Evolutionary conservation across 1,140 invertebrate genomes (phyloP).

Genomic region (Alviniconcha marisindica): DNA sequence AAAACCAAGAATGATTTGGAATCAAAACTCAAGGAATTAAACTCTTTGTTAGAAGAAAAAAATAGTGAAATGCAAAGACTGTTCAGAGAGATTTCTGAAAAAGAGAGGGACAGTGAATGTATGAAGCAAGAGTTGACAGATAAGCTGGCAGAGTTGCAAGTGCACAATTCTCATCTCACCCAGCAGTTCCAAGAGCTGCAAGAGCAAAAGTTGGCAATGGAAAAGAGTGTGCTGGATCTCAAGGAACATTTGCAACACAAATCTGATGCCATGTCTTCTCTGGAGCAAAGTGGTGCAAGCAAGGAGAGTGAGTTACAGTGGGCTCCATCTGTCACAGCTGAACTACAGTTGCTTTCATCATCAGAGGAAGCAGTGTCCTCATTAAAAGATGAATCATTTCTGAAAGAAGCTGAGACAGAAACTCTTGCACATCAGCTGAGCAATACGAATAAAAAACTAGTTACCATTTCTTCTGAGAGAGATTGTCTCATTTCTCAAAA

Average conservation of each 20-base stretch:
- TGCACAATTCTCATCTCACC: constrained; percentile 16
- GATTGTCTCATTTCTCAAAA: not conserved
- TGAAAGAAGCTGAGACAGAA: not conserved
- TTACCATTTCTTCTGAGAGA: not conserved
- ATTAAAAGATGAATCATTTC: not conserved
- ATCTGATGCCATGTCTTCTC: not conserved
- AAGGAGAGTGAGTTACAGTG: constrained; percentile 6
- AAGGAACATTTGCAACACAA: constrained; percentile 14
- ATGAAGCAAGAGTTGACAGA: constrained; percentile 18
- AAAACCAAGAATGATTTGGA: not conserved
- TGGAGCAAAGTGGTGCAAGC: not conserved
- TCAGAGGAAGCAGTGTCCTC: constrained; percentile 19
- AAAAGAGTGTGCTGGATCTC: constrained; percentile 34
- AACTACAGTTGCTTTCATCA: not conserved
- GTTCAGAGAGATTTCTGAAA: constrained; percentile 20
- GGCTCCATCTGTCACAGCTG: not conserved
- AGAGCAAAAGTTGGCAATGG: constrained; percentile 22
- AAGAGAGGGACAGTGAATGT: constrained; percentile 30
- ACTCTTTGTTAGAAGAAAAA: not conserved
- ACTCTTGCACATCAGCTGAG: not conserved
- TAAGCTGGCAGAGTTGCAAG: constrained; percentile 11
- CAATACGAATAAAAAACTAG: not conserved
- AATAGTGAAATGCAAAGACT: not conserved
- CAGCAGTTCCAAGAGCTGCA: constrained; percentile 36
- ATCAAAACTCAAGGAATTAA: constrained; percentile 10